Conservation (phyloP, 2,113 vertebrate species). For the Abramis brama region DNA sequence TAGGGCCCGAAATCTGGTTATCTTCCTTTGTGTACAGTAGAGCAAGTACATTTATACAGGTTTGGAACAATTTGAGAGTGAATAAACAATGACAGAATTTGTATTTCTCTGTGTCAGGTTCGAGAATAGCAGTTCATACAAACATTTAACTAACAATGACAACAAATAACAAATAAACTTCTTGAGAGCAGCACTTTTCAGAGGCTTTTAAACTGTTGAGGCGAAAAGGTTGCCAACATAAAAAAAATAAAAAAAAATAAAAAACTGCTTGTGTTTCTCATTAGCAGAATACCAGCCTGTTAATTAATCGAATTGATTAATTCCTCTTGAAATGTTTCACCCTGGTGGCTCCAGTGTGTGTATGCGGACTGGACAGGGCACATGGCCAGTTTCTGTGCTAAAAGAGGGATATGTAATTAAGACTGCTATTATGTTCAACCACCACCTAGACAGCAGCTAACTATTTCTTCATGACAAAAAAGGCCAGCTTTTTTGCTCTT, state of each 20-base stretch:
- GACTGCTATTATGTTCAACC: neutral
- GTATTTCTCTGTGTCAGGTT: neutral
- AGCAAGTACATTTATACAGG: no score
- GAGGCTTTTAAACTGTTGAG: conserved; percentile 13
- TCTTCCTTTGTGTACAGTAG: no score
- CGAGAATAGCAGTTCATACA: neutral
- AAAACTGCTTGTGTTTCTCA: conserved; percentile 11
- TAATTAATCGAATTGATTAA: conserved; percentile 26
- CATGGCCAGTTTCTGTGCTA: conserved; percentile 17
- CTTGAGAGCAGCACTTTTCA: neutral
- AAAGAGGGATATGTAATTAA: conserved; percentile 6
- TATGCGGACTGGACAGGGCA: conserved; percentile 12
- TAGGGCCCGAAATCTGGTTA: no score
- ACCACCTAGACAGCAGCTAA: neutral
- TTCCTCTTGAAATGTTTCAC: neutral
- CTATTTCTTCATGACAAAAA: conserved; percentile 7
- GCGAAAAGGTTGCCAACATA: neutral
- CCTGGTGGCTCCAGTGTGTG: conserved; percentile 30
- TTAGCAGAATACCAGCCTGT: conserved; percentile 3
- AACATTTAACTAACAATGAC: neutral
- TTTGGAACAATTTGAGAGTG: no score
- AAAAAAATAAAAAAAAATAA: neutral
- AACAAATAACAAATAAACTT: conserved; percentile 11
- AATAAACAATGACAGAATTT: no score
- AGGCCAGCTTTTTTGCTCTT: neutral